phyloP scores from a whole-genome alignment of 2,888 invertebrate genomes.

The Aethes cnicana region DNA sequence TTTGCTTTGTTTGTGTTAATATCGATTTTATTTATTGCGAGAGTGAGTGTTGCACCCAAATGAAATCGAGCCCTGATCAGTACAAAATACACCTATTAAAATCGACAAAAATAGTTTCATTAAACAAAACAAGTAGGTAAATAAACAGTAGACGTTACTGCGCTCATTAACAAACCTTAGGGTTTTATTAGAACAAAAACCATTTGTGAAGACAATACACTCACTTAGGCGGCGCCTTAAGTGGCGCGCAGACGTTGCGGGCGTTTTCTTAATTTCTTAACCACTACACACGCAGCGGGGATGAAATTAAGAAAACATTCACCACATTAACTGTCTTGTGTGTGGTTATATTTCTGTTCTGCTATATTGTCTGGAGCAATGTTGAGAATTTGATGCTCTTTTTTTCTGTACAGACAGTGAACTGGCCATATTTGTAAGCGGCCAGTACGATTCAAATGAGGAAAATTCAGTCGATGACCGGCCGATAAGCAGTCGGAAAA shows the following conservation, averaged over 20 bases:
- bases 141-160: slow-evolving; percentile 52
- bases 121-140: slow-evolving; percentile 45
- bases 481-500: not conserved
- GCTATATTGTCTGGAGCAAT: slow-evolving; percentile 25
- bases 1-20: no score
- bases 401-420: not conserved
- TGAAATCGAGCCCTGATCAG: no score
- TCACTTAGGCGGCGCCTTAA: slow-evolving; percentile 62
- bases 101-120: slow-evolving; percentile 41
- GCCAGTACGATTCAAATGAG: no score
- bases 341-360: slow-evolving; percentile 54
- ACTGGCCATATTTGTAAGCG: no score
- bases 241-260: slow-evolving; percentile 68
- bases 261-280: slow-evolving; percentile 81
- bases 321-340: slow-evolving; percentile 61
- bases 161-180: slow-evolving; percentile 71
- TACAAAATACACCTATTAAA: no score
- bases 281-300: slow-evolving; percentile 72
- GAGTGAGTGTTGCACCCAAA: no score
- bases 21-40: no score
- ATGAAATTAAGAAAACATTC: slow-evolving; percentile 81
- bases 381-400: not conserved
- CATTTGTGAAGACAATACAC: slow-evolving; percentile 71
- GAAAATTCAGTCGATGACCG: no score
- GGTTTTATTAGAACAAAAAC: slow-evolving; percentile 74